Base-by-base conservation (phyloP, 2,797 vertebrate species). In the Chloroceryle inda region DNA sequence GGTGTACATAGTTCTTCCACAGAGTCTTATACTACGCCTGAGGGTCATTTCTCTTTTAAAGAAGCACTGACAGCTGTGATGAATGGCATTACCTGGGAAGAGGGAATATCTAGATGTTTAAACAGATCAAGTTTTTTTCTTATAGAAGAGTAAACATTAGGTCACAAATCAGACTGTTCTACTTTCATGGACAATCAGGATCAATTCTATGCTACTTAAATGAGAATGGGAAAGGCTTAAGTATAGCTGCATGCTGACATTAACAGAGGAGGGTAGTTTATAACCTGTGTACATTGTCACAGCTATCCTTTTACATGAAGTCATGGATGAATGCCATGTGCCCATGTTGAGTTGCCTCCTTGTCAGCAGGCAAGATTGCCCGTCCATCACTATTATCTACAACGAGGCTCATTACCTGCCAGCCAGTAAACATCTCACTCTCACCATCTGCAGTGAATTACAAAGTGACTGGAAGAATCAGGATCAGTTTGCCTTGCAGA, bases 361-460 rank as follows among this genome's bases (percentile, higher is more conserved):
- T 97, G 96, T 97, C 97, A 97, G 92, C 95, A 96, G 92, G 92
- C 63, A 5, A 96, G 96, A 97, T 95, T 97, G 95, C 96, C 97
- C 84, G 96, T 98, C 98, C 94, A 96, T 98, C 98, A 97, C 95
- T 95, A 97, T 98, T 98, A 98, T 91, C 96, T 97, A 26, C 97
- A 97, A 90, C 31, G 95, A 96, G 96, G 90, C 94, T 97, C 96
- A 97, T 98, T 98, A 98, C 97, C 97, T 98, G 97, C 92, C 97
- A 97, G 95, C 96, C 97, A 98, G 96, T 96, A 98, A 97, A 97
- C 96, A 97, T 97, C 96, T 97, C 97, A 94, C 97, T 98, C 96
- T 95, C 91, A 95, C 97, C 97, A 98, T 98, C 98, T 98, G 98
- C 96, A 92, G 84, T 97, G 97, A 98, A 98, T 98, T 98, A 97